Conservation (phyloP, 2,888 invertebrate genomes). For the Epicampocera succincta region DNA sequence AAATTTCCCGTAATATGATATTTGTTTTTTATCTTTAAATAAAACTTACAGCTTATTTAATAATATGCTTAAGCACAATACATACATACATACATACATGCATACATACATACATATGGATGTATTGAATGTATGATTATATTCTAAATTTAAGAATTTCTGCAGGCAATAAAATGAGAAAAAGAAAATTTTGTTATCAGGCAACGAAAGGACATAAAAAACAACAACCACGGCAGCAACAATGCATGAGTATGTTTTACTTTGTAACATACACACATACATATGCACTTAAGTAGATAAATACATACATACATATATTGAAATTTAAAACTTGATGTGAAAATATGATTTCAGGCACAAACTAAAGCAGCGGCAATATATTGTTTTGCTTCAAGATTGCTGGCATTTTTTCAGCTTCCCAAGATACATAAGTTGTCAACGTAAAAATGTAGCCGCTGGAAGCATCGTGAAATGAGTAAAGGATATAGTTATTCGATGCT, state of each 20-base stretch:
- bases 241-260: slow-evolving; percentile 31
- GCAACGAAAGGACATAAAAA: slow-evolving; percentile 77
- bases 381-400: slow-evolving; percentile 33
- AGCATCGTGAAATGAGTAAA: slow-evolving; percentile 57
- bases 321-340: too few species aligned
- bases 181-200: slow-evolving; percentile 75
- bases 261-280: too few species aligned
- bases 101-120: too few species aligned
- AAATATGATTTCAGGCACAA: background rate
- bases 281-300: too few species aligned
- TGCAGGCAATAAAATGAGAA: slow-evolving; percentile 77
- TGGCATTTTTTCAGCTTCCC: slow-evolving; percentile 1
- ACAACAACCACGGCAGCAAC: slow-evolving; percentile 36
- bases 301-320: too few species aligned
- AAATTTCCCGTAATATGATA: too few species aligned
- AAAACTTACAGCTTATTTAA: too few species aligned
- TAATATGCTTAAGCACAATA: too few species aligned
- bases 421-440: slow-evolving; percentile 63
- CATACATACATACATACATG: too few species aligned
- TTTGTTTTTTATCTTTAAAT: too few species aligned
- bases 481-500: too few species aligned
- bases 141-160: slow-evolving; percentile 65
- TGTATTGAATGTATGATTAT: too few species aligned
- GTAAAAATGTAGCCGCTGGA: slow-evolving; percentile 61
- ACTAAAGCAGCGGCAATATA: slow-evolving; percentile 40